These are phyloP conservation scores for Colaptes auratus DNA, from an alignment of 2,113 vertebrate genomes.

Conservation along the genomic window DNA sequence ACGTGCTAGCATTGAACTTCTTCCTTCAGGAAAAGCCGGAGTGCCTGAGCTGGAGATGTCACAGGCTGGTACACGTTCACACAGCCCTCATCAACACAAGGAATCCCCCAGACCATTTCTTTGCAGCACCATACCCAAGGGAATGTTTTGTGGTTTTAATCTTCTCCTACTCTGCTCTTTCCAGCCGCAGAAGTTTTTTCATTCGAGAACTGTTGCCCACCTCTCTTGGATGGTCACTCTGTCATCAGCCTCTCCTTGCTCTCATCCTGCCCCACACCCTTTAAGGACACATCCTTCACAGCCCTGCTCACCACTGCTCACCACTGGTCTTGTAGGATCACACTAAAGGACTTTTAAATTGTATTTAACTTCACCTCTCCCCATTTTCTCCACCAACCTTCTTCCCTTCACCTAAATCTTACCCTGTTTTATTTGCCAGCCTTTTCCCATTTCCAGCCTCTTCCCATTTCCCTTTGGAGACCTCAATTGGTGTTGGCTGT, in stretches of 20 bases:
- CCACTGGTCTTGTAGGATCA: not conserved
- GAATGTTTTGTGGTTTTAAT: not conserved
- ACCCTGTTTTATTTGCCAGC: not conserved
- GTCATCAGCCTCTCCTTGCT: not conserved
- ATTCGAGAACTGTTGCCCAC: not conserved
- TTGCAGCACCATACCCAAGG: not conserved
- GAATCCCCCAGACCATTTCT: not conserved
- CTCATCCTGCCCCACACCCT: not conserved
- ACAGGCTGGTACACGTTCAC: accelerated
- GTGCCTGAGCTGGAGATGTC: not conserved
- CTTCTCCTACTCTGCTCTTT: not conserved
- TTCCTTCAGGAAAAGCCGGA: not conserved
- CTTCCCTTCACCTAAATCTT: not conserved
- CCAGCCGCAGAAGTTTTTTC: not conserved
- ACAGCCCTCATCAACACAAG: accelerated
- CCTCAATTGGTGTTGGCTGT: not conserved
- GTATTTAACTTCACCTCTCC: not conserved
- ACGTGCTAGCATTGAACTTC: not conserved
- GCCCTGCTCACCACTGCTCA: not conserved
- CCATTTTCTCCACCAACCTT: not conserved
- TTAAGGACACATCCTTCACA: not conserved
- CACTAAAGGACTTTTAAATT: not conserved
- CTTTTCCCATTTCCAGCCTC: too few species aligned
- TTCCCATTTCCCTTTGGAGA: not conserved
- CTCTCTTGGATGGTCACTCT: accelerated